A percentile compares a stretch with the other conserved stretches of the same genome.
phyloP scores from a whole-genome alignment of 2,888 invertebrate genomes.

The Neria commutata region DNA sequence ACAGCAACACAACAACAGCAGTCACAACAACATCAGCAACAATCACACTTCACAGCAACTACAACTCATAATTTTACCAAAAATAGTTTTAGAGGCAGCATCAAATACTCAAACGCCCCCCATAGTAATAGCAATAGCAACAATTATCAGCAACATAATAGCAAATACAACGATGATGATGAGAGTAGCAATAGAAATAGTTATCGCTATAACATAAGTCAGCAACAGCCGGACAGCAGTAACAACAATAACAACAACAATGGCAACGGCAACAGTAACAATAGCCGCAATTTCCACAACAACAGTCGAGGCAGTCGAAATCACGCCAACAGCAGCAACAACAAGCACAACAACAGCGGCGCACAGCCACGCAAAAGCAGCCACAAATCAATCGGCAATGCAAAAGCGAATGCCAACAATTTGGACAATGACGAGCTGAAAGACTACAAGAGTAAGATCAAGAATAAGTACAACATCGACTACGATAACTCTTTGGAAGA shows the following conservation, averaged over 20 bases:
- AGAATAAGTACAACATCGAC: conserved; percentile 62
- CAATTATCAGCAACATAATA: conserved; percentile 30
- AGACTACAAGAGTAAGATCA: conserved; percentile 61
- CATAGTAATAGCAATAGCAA: conserved; percentile 30
- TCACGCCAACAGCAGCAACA: conserved; percentile 25
- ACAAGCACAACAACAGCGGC: conserved; percentile 27
- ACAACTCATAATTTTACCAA: conserved; percentile 49
- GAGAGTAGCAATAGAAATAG: conserved; percentile 29
- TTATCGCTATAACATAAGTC: conserved; percentile 33
- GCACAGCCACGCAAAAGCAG: conserved; percentile 9
- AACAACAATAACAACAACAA: conserved; percentile 35
- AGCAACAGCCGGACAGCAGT: conserved; percentile 22
- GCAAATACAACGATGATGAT: conserved; percentile 41
- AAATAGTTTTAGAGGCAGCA: conserved; percentile 59
- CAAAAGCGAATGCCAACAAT: conserved; percentile 42
- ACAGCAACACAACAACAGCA: background rate
- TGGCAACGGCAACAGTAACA: conserved; percentile 28
- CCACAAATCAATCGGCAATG: conserved; percentile 28
- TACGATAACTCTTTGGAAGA: conserved; percentile 62
- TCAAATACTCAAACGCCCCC: conserved; percentile 47
- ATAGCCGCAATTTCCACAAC: conserved; percentile 20
- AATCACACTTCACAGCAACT: background rate
- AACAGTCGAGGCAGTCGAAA: conserved; percentile 6
- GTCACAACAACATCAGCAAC: background rate
- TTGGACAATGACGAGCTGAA: conserved; percentile 54